Evolutionary conservation across 2,113 vertebrate genomes (phyloP).

Genomic region (Rousettus leschenaultii): DNA sequence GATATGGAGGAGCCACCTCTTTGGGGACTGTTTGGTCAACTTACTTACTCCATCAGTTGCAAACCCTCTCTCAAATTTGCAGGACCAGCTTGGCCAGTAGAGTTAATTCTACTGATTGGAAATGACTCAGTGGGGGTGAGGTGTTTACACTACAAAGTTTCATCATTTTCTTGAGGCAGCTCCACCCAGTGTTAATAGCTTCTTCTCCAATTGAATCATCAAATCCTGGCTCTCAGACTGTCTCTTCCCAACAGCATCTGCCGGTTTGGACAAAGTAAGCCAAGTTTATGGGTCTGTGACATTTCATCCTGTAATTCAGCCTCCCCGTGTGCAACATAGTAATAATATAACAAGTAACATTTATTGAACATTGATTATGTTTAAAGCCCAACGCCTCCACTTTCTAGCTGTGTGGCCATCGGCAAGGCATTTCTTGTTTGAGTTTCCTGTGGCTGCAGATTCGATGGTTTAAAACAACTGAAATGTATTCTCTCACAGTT

Average conservation of each 20-base stretch:
- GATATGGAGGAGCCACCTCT: background rate
- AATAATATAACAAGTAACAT: background rate
- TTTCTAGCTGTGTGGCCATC: background rate
- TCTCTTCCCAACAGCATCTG: background rate
- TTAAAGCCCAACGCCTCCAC: background rate
- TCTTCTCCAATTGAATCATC: constrained; percentile 45
- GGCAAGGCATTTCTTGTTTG: background rate
- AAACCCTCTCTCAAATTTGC: background rate
- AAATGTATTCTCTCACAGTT: background rate
- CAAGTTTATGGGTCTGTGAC: background rate
- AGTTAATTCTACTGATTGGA: background rate
- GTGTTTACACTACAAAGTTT: background rate
- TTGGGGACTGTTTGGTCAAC: background rate
- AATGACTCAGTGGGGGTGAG: background rate
- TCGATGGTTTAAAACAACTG: background rate
- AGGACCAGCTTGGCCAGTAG: background rate
- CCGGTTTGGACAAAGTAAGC: background rate
- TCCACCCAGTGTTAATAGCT: constrained; percentile 32
- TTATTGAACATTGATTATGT: background rate
- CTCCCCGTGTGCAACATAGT: background rate
- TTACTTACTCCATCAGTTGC: background rate
- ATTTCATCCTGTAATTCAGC: background rate
- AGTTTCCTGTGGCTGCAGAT: background rate
- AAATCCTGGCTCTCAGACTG: background rate
- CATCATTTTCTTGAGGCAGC: background rate